Evolutionary conservation across 2,888 invertebrate genomes (phyloP).

Genomic region (Agrotis ipsilon): DNA sequence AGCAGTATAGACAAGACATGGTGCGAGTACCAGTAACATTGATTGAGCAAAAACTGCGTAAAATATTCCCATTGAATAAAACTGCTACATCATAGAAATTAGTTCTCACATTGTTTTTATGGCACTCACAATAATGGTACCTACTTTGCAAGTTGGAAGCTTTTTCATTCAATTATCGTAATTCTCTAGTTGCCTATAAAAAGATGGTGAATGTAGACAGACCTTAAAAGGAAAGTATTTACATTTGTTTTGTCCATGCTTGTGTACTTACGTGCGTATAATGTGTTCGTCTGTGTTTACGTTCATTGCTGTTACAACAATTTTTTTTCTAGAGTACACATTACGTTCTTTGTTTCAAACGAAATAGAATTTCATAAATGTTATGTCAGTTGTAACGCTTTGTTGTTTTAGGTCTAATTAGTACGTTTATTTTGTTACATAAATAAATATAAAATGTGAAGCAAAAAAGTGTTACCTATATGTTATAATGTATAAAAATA

Average conservation of each 20-base stretch:
- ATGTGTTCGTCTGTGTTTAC: slow-evolving; percentile 21
- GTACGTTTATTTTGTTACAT: slow-evolving; percentile 1
- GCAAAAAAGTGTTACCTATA: too few relatives aligned
- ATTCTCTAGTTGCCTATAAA: slow-evolving; percentile 58
- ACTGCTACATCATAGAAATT: slow-evolving; percentile 51
- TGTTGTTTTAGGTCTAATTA: slow-evolving; percentile 30
- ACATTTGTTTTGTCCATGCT: slow-evolving; percentile 39
- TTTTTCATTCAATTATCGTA: slow-evolving; percentile 43
- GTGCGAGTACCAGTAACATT: slow-evolving; percentile 14
- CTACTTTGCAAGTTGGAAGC: slow-evolving; percentile 9
- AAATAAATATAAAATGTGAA: not conserved
- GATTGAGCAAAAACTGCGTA: slow-evolving; percentile 32
- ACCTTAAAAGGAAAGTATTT: slow-evolving; percentile 64
- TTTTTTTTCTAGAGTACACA: slow-evolving; percentile 39
- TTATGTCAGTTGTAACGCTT: slow-evolving; percentile 14
- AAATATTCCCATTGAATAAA: slow-evolving; percentile 45
- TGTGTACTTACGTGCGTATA: slow-evolving; percentile 40
- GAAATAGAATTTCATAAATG: slow-evolving; percentile 31
- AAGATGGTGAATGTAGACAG: slow-evolving; percentile 62
- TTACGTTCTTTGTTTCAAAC: slow-evolving; percentile 44
- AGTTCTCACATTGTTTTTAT: slow-evolving; percentile 57
- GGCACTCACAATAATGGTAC: slow-evolving; percentile 24
- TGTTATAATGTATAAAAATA: not conserved
- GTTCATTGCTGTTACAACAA: slow-evolving; percentile 26
- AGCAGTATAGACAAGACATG: not conserved